Base-by-base conservation (phyloP, 2,797 vertebrate genomes). In the Neoniphon sammara region DNA sequence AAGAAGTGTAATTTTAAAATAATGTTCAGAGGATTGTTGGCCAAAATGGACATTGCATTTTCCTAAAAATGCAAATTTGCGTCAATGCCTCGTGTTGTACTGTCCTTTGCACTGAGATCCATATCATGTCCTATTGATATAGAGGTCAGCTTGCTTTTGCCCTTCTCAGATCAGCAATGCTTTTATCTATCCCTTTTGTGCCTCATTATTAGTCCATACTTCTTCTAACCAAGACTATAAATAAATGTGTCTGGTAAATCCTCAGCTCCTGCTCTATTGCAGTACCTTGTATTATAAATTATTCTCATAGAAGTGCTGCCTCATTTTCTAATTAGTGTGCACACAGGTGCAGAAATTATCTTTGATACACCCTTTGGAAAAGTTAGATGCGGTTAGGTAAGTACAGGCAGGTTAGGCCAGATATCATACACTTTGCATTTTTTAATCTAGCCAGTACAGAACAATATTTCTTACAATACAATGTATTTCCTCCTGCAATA, bases 271-370 rank as follows among this genome's bases (percentile, higher is more conserved):
- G 4, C 59, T 64, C 77, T 5, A 21, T 44, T 78, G 75, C 31
- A 42, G 42, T 25, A 53, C 27, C 44, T 57, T 64, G 23, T 73
- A 55, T 56, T 65, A 31, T 50, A 56, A 75, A 78, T 77, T 36
- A 55, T 58, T 64, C 21, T 65, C 30, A 55, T 23, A 60, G 53
- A 68, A 77, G 18, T 49, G n/a, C 49, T 50, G 70, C 60, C 17
- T 55, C 3, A 1, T 74, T 77, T 74, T 66, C 27, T 63, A 77
- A 81, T 81, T 72, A 78, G 72, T 57, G 50, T 44, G 55, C 75
- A 58, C 36, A 14, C n/a, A 78, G 50, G 15, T 31, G 55, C 55
- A 15, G 30, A 1, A 50, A 62, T 14, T 46, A 44, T 42, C 47
- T 53, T n/a, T 66, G 70, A 73, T 75, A 15, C 36, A 66, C 78